Conservation (phyloP, 2,888 invertebrate genomes). For the Yponomeuta plumbellus region DNA sequence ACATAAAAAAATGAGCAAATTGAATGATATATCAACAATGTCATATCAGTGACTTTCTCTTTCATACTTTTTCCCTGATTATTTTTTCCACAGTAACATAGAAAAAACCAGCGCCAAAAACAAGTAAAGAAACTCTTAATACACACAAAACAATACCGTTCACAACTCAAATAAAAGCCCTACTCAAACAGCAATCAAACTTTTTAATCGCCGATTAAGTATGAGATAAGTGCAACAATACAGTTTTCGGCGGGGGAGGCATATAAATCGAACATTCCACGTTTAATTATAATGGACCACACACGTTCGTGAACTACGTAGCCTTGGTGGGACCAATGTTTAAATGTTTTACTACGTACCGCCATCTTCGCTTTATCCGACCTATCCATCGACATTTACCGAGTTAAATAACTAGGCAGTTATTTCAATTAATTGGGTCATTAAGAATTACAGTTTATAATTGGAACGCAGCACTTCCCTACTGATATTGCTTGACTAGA, state of each 20-base stretch:
- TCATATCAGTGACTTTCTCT: no score
- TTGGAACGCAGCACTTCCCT: neutral
- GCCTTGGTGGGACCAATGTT: neutral
- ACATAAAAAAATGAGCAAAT: no score
- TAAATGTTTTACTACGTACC: neutral
- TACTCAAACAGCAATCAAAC: neutral
- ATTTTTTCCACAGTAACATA: neutral
- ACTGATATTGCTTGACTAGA: neutral
- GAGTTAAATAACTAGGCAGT: neutral
- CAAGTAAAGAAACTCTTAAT: neutral
- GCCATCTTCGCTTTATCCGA: neutral
- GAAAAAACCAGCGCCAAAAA: neutral
- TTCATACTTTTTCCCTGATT: neutral
- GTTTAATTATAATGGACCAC: neutral
- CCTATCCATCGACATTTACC: neutral
- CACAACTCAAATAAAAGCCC: neutral
- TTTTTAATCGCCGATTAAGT: neutral
- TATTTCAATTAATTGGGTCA: neutral
- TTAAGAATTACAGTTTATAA: neutral
- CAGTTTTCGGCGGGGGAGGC: neutral
- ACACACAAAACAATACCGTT: neutral
- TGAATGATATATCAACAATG: no score
- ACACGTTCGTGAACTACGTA: neutral
- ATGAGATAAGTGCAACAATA: conserved; percentile 1
- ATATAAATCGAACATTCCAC: neutral